Conservation (phyloP, 2,113 vertebrate species). For the Rhombomys opimus region DNA sequence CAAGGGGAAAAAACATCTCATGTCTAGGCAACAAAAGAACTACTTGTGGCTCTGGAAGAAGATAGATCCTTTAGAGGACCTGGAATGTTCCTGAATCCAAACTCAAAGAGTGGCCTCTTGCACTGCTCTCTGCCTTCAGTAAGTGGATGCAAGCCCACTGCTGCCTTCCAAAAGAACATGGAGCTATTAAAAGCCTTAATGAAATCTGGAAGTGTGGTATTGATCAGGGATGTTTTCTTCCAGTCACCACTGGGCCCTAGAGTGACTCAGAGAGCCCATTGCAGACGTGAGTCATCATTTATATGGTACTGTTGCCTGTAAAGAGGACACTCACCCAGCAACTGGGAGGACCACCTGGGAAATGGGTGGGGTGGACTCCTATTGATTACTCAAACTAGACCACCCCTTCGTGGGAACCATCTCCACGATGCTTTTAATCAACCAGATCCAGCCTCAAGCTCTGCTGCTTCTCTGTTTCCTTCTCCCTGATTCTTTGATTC, state of each 20-base stretch:
- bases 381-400: background rate
- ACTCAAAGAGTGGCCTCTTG: conserved; percentile 33
- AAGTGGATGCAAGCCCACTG: background rate
- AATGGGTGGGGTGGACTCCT: background rate
- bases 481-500: background rate
- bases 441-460: background rate
- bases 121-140: conserved; percentile 51
- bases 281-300: conserved; percentile 44
- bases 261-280: conserved; percentile 24
- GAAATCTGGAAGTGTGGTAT: conserved; percentile 75
- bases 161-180: conserved; percentile 51
- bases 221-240: conserved; percentile 65
- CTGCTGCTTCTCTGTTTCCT: background rate
- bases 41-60: background rate
- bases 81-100: background rate
- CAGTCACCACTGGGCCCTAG: conserved; percentile 33
- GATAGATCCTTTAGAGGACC: background rate
- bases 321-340: conserved; percentile 13
- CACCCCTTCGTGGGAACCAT: background rate
- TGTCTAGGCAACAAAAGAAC: background rate
- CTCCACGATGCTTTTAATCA: background rate
- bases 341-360: conserved; percentile 25
- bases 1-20: too few species aligned
- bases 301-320: background rate
- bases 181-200: conserved; percentile 53